These are phyloP conservation scores for Charaxes varanes DNA, from an alignment of 1,140 invertebrate genomes.

Conservation along the genomic window DNA sequence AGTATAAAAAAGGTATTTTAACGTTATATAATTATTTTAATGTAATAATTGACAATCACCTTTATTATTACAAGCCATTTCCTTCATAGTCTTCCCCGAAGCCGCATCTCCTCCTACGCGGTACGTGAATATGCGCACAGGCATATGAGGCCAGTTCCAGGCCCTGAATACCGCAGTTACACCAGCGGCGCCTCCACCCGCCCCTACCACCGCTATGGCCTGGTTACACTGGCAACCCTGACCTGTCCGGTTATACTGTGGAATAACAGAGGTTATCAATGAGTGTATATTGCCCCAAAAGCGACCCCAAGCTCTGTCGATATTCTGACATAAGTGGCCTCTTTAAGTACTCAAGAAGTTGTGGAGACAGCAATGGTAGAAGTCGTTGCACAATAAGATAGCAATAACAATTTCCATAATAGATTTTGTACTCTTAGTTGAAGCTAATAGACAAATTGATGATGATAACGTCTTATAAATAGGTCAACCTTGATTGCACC, in stretches of 20 bases:
- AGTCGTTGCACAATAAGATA: too few relatives aligned
- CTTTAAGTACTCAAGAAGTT: too few relatives aligned
- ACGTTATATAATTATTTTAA: neutral
- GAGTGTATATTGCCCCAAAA: too few relatives aligned
- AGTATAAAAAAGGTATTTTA: conserved; percentile 2
- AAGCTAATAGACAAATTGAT: too few relatives aligned
- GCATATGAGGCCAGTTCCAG: conserved; percentile 94
- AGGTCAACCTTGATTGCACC: too few relatives aligned
- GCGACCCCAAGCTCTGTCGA: too few relatives aligned
- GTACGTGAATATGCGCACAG: conserved; percentile 97
- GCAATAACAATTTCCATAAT: too few relatives aligned
- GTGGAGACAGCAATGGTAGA: too few relatives aligned
- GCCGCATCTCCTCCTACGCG: conserved; percentile 93
- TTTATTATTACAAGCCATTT: conserved; percentile 98
- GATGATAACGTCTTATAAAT: too few relatives aligned
- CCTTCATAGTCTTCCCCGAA: conserved; percentile 82
- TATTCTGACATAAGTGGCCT: too few relatives aligned
- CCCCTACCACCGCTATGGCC: conserved; percentile 97
- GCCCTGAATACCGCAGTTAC: conserved; percentile 80
- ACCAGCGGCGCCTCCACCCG: conserved; percentile 88
- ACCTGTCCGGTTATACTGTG: conserved; percentile 85
- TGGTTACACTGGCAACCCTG: conserved; percentile 96
- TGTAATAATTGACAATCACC: conserved; percentile 82
- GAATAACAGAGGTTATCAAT: too few relatives aligned
- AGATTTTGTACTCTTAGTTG: too few relatives aligned